Evolutionary conservation across 1,140 invertebrate genomes (phyloP).

Genomic region (Drosophila insularis): DNA sequence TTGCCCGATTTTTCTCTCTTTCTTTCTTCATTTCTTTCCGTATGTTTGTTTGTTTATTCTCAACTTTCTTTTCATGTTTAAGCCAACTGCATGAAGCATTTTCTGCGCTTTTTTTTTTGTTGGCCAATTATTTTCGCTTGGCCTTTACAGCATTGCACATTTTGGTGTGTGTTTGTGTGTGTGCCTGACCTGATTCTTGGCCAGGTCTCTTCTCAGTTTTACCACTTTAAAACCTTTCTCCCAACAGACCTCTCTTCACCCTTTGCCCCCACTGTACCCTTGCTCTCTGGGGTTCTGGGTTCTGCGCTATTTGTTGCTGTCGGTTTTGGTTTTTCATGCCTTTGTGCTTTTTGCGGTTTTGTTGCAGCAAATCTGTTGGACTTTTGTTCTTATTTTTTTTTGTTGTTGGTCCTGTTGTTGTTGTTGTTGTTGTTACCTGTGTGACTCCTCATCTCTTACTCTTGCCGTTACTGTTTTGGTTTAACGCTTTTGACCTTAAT

Average conservation of each 20-base stretch:
- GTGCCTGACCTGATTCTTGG: slow-evolving; percentile 67
- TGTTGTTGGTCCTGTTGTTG: slow-evolving; percentile 29
- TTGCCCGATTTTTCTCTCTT: slow-evolving; percentile 4
- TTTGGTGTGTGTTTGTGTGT: slow-evolving; percentile 24
- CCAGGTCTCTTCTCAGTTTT: slow-evolving; percentile 29
- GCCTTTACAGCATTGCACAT: slow-evolving; percentile 63
- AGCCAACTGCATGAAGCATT: slow-evolving; percentile 56
- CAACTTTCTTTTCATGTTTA: slow-evolving; percentile 66
- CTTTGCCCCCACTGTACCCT: neutral
- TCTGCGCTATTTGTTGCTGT: slow-evolving; percentile 24
- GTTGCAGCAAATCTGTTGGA: slow-evolving; percentile 65
- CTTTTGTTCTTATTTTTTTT: slow-evolving; percentile 43
- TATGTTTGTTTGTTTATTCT: slow-evolving; percentile 31
- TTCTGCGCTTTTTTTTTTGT: slow-evolving; percentile 41
- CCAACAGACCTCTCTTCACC: slow-evolving; percentile 24
- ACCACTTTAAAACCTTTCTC: slow-evolving; percentile 15
- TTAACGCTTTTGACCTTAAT: slow-evolving; percentile 80
- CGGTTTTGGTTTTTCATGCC: slow-evolving; percentile 39
- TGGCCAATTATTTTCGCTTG: slow-evolving; percentile 70
- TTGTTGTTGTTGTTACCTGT: slow-evolving; percentile 57
- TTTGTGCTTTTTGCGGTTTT: slow-evolving; percentile 66
- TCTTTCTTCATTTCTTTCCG: slow-evolving; percentile 8
- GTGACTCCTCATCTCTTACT: slow-evolving; percentile 22
- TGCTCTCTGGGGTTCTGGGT: slow-evolving; percentile 21
- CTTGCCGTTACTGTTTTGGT: slow-evolving; percentile 57